Evolutionary conservation across 2,888 invertebrate genomes (phyloP).

Genomic region (Nemurella pictetii): DNA sequence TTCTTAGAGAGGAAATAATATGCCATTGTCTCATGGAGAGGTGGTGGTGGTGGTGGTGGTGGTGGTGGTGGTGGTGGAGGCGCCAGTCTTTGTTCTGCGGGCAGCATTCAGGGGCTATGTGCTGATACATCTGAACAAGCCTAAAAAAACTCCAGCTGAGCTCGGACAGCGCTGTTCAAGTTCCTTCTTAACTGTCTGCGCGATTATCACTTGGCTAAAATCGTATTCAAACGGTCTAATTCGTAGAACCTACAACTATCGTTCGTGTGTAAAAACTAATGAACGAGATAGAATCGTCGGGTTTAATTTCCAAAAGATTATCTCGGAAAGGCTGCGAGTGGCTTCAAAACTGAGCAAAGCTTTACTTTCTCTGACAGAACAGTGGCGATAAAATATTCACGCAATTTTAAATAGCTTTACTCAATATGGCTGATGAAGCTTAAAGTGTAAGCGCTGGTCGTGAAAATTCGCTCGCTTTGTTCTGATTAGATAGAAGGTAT

Average conservation of each 20-base stretch:
- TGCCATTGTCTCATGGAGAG: no score
- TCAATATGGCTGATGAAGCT: neutral
- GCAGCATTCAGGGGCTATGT: neutral
- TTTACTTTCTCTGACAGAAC: neutral
- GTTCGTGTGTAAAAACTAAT: neutral
- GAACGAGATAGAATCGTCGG: neutral
- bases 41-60: no score
- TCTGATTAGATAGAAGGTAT: neutral
- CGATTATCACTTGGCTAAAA: neutral
- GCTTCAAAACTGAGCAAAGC: neutral
- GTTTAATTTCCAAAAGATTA: neutral
- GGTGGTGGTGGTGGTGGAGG: no score
- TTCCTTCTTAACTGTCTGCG: neutral
- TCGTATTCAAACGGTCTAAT: neutral
- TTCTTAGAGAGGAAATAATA: no score
- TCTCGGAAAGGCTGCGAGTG: neutral
- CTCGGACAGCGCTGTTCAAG: no score
- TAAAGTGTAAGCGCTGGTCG: neutral
- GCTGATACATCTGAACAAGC: no score
- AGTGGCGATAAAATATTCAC: neutral
- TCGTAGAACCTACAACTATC: neutral
- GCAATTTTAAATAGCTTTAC: neutral
- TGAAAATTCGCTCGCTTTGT: neutral
- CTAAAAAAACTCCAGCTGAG: no score
- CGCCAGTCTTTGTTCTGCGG: neutral